Conservation (phyloP, 2,113 vertebrate species). For the Menura novaehollandiae region DNA sequence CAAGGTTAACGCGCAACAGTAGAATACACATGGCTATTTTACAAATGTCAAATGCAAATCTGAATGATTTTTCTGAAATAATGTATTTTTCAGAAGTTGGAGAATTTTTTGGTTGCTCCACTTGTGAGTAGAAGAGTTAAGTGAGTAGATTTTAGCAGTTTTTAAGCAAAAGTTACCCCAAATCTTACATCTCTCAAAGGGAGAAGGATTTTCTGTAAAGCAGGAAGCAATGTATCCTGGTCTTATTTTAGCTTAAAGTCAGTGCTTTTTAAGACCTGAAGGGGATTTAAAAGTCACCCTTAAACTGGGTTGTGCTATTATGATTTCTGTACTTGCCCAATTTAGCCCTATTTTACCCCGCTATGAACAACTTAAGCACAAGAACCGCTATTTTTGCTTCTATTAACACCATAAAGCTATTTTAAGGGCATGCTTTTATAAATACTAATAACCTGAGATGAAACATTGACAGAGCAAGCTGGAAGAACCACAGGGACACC, state of each 20-base stretch:
- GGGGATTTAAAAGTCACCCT: neutral
- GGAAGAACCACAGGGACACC: neutral
- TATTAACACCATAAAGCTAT: slow-evolving; percentile 13
- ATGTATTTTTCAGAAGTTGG: neutral
- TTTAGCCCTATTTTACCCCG: neutral
- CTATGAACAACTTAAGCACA: neutral
- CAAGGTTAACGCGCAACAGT: neutral
- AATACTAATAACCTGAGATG: slow-evolving; percentile 29
- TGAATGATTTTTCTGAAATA: neutral
- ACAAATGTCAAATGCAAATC: neutral
- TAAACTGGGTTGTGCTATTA: slow-evolving; percentile 10
- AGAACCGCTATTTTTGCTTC: neutral
- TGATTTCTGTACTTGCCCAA: neutral
- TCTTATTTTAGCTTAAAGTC: neutral
- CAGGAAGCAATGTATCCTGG: neutral
- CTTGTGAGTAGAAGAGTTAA: neutral
- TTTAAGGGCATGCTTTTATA: slow-evolving; percentile 28
- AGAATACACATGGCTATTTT: neutral
- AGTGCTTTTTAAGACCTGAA: neutral
- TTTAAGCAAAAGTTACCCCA: neutral
- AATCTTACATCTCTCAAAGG: neutral
- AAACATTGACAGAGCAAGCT: slow-evolving; percentile 16
- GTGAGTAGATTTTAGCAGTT: neutral
- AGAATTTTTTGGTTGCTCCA: neutral
- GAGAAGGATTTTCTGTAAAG: neutral